Evolutionary conservation across 2,113 vertebrate genomes (phyloP).

Genomic region (Cyprinodon variegatus): DNA sequence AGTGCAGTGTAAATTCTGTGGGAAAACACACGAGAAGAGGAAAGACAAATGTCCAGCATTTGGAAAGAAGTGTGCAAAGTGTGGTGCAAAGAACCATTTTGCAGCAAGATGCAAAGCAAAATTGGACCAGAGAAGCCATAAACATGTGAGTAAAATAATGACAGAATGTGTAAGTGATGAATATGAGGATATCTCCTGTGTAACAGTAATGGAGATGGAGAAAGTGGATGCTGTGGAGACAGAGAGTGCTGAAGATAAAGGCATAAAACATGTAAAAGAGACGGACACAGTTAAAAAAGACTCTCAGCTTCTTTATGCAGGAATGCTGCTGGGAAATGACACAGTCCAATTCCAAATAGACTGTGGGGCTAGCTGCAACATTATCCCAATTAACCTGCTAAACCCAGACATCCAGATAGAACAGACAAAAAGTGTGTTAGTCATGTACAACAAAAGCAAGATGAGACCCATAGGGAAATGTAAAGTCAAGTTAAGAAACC

Average conservation of each 20-base stretch:
- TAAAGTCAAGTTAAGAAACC: neutral
- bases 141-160: neutral
- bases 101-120: constrained; percentile 31
- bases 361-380: neutral
- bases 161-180: constrained; percentile 23
- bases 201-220: neutral
- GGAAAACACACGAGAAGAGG: too few species aligned
- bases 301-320: too few species aligned
- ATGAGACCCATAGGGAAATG: neutral
- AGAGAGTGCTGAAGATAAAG: too few species aligned
- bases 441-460: neutral
- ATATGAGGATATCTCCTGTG: constrained; percentile 18
- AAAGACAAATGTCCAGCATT: too few species aligned
- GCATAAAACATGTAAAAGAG: neutral
- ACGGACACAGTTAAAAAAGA: neutral
- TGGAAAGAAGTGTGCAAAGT: too few species aligned
- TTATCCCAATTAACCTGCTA: neutral
- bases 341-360: constrained; percentile 1
- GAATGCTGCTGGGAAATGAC: neutral
- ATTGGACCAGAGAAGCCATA: neutral
- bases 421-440: too few species aligned
- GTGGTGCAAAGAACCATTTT: neutral
- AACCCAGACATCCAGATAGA: neutral
- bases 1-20: too few species aligned
- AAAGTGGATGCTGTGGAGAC: too few species aligned